These are phyloP conservation scores for Hemicordylus capensis DNA, from an alignment of 2,113 vertebrate genomes.

Conservation along the genomic window DNA sequence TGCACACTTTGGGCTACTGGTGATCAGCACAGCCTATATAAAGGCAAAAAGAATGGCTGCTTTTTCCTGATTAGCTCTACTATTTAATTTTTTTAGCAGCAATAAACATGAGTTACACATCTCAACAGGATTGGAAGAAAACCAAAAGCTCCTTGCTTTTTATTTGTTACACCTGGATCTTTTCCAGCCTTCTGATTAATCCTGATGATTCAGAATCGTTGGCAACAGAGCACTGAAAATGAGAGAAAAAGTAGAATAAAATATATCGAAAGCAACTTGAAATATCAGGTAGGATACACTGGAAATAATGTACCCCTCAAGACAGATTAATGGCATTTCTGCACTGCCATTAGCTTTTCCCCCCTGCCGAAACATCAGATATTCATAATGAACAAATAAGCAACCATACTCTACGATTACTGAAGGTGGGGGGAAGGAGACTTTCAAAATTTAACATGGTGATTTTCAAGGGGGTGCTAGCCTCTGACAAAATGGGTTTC, in stretches of 20 bases:
- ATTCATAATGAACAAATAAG: conserved; percentile 61
- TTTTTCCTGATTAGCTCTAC: conserved; percentile 12
- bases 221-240: conserved; percentile 47
- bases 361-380: conserved; percentile 15
- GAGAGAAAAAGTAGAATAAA: conserved; percentile 63
- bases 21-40: conserved; percentile 29
- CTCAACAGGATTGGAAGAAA: conserved; percentile 40
- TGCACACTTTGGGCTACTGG: background rate
- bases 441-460: background rate
- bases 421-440: background rate
- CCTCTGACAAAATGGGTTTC: background rate
- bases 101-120: conserved; percentile 65
- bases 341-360: conserved; percentile 48
- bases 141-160: conserved; percentile 32
- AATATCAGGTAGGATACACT: conserved; percentile 60
- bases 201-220: conserved; percentile 67
- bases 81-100: conserved; percentile 45
- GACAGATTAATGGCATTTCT: conserved; percentile 61
- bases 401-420: conserved; percentile 51
- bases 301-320: conserved; percentile 63
- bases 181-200: conserved; percentile 59
- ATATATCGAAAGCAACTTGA: conserved; percentile 68
- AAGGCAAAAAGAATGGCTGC: conserved; percentile 3
- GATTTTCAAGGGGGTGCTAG: background rate
- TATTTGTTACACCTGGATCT: conserved; percentile 57